These are phyloP conservation scores for Sebastes steindachneri DNA, from an alignment of 2,797 vertebrate genomes.

Conservation along the genomic window DNA sequence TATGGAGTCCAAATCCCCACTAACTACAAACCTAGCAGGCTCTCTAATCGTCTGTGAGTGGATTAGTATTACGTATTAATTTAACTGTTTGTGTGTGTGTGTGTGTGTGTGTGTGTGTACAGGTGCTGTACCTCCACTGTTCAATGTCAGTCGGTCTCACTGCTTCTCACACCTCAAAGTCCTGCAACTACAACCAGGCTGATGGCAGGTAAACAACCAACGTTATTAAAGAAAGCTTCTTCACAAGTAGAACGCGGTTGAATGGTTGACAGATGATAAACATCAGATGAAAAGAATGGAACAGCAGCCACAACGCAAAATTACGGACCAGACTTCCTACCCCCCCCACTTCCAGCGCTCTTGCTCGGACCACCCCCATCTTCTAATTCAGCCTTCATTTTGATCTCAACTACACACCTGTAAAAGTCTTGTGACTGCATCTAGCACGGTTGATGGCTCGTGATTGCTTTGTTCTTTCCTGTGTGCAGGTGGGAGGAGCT, in stretches of 20 bases:
- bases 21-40: no score
- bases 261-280: background rate
- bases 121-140: constrained; percentile 78
- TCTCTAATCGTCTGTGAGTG: no score
- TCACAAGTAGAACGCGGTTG: background rate
- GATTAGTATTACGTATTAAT: no score
- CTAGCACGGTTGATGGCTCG: no score
- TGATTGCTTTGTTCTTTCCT: background rate
- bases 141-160: constrained; percentile 47
- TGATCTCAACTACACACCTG: no score
- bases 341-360: no score
- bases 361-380: no score
- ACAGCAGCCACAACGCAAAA: no score
- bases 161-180: constrained; percentile 61
- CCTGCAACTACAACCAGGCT: constrained; percentile 70
- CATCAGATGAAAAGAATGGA: background rate
- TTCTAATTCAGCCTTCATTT: no score
- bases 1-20: no score
- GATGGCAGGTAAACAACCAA: constrained; percentile 48
- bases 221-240: background rate
- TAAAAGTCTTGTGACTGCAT: no score
- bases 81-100: no score
- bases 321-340: background rate
- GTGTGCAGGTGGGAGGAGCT: constrained; percentile 78
- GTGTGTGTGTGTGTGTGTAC: background rate